Conservation (phyloP, 2,888 invertebrate species). For the Omphaloscelis lunosa region DNA sequence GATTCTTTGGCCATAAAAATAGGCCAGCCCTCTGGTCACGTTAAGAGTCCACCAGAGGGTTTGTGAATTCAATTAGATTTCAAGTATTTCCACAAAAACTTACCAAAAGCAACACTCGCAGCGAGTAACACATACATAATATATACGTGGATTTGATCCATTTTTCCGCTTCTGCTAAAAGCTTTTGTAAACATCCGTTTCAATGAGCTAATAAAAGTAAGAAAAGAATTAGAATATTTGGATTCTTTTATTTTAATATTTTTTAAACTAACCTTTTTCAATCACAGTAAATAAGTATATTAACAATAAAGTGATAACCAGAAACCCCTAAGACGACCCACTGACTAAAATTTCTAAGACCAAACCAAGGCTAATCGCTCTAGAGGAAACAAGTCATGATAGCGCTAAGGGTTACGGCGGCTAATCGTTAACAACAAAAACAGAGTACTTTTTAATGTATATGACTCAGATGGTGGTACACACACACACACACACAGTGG, state of each 20-base stretch:
- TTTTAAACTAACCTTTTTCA: conserved; percentile 10
- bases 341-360: background rate
- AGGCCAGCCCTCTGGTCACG: too few species aligned
- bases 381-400: conserved; percentile 23
- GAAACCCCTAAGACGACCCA: too few species aligned
- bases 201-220: background rate
- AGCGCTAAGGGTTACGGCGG: background rate
- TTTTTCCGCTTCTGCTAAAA: conserved; percentile 18
- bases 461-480: too few species aligned
- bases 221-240: background rate
- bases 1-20: too few species aligned
- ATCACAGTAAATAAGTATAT: background rate
- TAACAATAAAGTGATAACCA: background rate
- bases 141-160: conserved; percentile 31
- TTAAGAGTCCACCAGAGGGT: too few species aligned
- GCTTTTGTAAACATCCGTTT: background rate
- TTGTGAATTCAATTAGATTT: background rate
- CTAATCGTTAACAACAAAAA: conserved; percentile 13
- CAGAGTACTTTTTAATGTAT: too few species aligned
- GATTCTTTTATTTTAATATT: background rate
- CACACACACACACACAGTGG: too few species aligned
- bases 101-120: conserved; percentile 26
- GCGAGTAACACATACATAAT: conserved; percentile 16
- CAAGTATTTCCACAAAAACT: conserved; percentile 12
- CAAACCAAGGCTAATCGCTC: background rate